These are phyloP conservation scores for Danaus plexippus DNA, from an alignment of 1,140 invertebrate species.

Conservation along the genomic window DNA sequence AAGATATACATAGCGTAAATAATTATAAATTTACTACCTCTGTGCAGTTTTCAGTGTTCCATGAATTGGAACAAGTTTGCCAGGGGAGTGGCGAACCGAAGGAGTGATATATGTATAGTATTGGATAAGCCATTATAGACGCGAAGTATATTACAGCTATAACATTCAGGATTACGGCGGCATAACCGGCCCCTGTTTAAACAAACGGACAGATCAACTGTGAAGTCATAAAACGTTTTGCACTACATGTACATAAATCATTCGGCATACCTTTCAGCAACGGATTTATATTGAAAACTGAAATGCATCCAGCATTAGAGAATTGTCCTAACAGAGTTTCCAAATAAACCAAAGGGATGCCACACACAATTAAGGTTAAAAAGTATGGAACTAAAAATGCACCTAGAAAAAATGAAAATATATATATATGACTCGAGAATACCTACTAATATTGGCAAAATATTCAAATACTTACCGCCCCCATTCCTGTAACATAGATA, in stretches of 20 bases:
- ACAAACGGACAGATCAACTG: constrained; percentile 11
- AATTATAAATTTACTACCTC: constrained; percentile 52
- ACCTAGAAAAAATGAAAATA: constrained; percentile 72
- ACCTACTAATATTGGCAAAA: neutral
- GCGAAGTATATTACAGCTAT: constrained; percentile 95
- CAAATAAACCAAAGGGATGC: constrained; percentile 91
- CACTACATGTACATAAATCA: neutral
- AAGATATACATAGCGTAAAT: constrained; percentile 11
- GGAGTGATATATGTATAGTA: constrained; percentile 87
- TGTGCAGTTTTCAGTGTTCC: constrained; percentile 87
- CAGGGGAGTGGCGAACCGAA: constrained; percentile 83
- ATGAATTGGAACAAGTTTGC: constrained; percentile 87
- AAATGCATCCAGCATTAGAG: constrained; percentile 85
- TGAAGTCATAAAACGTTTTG: neutral
- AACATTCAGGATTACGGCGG: constrained; percentile 87
- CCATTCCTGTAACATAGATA: constrained; percentile 80
- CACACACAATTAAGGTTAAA: constrained; percentile 83
- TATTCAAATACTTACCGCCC: constrained; percentile 55
- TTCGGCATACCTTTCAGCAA: constrained; percentile 91
- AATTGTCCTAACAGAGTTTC: constrained; percentile 91
- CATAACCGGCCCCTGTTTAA: constrained; percentile 84
- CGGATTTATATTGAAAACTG: constrained; percentile 80
- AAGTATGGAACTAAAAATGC: constrained; percentile 85
- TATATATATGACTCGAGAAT: too few species aligned
- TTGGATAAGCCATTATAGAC: constrained; percentile 91